Percentiles rank a stretch among this genome's conserved stretches.
These are phyloP conservation scores for Syngnathus acus DNA, from an alignment of 2,797 vertebrate species.

Conservation along the genomic window DNA sequence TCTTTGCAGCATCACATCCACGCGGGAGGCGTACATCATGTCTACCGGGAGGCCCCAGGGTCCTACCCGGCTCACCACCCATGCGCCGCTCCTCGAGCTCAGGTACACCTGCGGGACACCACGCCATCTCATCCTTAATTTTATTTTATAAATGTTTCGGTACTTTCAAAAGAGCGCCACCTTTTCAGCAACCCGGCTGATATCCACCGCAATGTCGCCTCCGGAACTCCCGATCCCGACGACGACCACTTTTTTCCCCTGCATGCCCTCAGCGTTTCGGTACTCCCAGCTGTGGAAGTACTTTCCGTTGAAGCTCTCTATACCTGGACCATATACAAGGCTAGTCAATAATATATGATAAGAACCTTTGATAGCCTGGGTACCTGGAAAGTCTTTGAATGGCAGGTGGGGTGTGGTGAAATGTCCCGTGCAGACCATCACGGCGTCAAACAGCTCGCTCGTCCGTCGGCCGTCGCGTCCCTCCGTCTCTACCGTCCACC, in stretches of 20 bases:
- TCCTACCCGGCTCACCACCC: conserved; percentile 54
- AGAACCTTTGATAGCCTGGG: background rate
- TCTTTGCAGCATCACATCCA: conserved; percentile 7
- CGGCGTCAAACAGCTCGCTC: conserved; percentile 71
- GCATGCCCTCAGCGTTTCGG: conserved; percentile 48
- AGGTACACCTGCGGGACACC: conserved; percentile 56
- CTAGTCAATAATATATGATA: background rate
- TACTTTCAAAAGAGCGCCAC: conserved; percentile 17
- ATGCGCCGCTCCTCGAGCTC: conserved; percentile 59
- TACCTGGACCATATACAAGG: conserved; percentile 39
- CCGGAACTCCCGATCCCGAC: conserved; percentile 70
- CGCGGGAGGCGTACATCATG: conserved; percentile 25
- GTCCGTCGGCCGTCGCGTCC: conserved; percentile 52
- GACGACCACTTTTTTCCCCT: conserved; percentile 64
- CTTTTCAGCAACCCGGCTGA: conserved; percentile 62
- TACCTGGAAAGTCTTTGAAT: conserved; percentile 77
- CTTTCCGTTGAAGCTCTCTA: conserved; percentile 60
- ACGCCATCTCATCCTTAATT: background rate
- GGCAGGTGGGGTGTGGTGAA: conserved; percentile 72
- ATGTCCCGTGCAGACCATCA: conserved; percentile 80
- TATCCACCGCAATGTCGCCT: conserved; percentile 63
- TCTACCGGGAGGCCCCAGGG: conserved; percentile 50
- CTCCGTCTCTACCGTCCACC: conserved; percentile 76
- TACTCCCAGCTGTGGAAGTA: conserved; percentile 70
- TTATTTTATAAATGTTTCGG: too few species aligned